These are phyloP conservation scores for Pachycephala philippinensis DNA, from an alignment of 2,113 vertebrate genomes.

Conservation along the genomic window DNA sequence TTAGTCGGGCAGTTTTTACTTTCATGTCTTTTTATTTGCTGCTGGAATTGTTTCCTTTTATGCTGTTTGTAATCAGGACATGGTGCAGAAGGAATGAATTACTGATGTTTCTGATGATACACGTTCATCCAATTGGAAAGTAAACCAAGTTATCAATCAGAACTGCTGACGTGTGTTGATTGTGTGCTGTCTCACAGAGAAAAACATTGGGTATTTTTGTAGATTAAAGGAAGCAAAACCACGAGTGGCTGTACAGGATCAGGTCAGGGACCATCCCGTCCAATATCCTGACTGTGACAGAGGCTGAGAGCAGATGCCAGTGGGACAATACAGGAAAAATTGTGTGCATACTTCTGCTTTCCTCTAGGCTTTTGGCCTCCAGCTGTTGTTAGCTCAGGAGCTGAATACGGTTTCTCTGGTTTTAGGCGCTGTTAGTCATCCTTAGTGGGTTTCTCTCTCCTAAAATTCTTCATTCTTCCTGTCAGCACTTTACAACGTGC, in stretches of 20 bases:
- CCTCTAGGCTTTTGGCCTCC: neutral
- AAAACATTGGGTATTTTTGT: neutral
- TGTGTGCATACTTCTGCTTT: neutral
- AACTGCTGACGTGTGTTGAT: neutral
- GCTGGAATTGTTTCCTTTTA: conserved; percentile 20
- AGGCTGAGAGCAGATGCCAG: neutral
- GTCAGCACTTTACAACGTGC: neutral
- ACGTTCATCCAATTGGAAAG: neutral
- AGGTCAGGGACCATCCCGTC: neutral
- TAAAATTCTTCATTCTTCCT: neutral
- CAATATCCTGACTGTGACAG: neutral
- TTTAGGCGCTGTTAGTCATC: neutral
- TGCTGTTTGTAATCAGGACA: neutral
- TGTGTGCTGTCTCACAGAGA: neutral
- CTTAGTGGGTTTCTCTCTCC: neutral
- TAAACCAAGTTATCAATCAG: neutral
- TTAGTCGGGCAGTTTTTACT: conserved; percentile 1
- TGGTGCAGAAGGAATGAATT: conserved; percentile 16
- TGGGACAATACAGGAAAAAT: neutral
- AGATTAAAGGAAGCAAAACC: neutral
- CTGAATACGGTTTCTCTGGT: neutral
- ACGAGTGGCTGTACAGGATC: neutral
- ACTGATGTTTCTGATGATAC: neutral
- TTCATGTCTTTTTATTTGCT: conserved; percentile 24
- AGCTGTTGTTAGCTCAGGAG: neutral